Base-by-base conservation (phyloP, 2,797 vertebrate genomes). In the Epinephelus coioides region DNA sequence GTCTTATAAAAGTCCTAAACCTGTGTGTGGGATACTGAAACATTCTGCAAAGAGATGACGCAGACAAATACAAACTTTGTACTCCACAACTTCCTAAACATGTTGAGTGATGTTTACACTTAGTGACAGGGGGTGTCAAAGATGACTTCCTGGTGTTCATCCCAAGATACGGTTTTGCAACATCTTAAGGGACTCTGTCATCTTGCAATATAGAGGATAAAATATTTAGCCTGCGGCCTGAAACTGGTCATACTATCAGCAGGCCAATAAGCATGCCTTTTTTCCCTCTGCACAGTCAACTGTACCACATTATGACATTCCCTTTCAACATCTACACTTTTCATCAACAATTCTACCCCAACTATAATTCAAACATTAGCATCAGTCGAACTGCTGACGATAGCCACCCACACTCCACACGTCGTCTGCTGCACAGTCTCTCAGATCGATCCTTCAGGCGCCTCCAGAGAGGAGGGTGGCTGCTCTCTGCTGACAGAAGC, bases 401-500 rank as follows among this genome's bases (percentile, higher is more conserved):
- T 23, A 75, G 30, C 56, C 25, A 12, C 60, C 61, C 55, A 23
- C 25, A 9, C 77, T 64, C 66, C 63, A 38, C 40, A 43, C 1
- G 40, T 66, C 17, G 21, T 51, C 67, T 34, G 9, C 23, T 47
- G 50, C 51, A 38, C 50, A 2, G 62, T 40, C 66, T 43, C 47
- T 77, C 44, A 50, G 54, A 65, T 53, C 25, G 51, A 82, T 71
- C 49, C 55, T 69, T 72, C 62, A 57, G 69, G 47, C 64, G 12
- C 25, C 51, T 62, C 38, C 53, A 54, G 57, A 65, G 56, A 74
- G 44, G 49, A 69, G 61, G 63, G 9, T 0, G n/a, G 67, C 59
- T 55, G 54, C 65, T 67, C 18, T 46, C 69, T 73, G 85, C 83
- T 82, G 85, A 84, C 83, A 83, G 66, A 59, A 55, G 61, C 70